Percentiles rank a stretch among this genome's conserved stretches.
phyloP scores from a whole-genome alignment of 2,113 vertebrate species.

The Gallinago paraguaiae region DNA sequence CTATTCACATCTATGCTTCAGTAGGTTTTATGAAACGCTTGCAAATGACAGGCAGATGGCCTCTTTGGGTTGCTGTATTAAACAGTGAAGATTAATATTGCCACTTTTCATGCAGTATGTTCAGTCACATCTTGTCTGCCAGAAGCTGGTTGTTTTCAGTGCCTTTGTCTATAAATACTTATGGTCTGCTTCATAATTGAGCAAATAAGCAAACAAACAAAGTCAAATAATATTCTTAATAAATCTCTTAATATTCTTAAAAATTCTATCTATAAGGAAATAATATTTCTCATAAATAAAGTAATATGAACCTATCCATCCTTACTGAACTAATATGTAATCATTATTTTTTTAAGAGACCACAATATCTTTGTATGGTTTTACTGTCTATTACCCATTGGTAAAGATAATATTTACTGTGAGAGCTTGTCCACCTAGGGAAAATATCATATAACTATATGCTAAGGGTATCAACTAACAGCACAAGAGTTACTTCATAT shows the following conservation, averaged over 20 bases:
- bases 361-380: background rate
- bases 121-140: constrained; percentile 33
- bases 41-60: constrained; percentile 54
- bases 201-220: constrained; percentile 15
- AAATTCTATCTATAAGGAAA: background rate
- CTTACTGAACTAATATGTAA: background rate
- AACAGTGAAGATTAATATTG: constrained; percentile 29
- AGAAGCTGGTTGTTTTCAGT: constrained; percentile 35
- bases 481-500: background rate
- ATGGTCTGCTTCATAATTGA: background rate
- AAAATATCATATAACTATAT: background rate
- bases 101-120: background rate
- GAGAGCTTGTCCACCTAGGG: background rate
- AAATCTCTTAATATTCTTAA: background rate
- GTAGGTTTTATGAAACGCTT: constrained; percentile 44
- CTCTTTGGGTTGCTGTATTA: constrained; percentile 43
- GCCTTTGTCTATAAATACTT: constrained; percentile 39
- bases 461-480: background rate
- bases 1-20: constrained; percentile 25
- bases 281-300: background rate
- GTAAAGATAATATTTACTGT: background rate
- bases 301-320: background rate
- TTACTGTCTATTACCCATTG: background rate
- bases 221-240: background rate
- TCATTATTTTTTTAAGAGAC: background rate